Percentiles rank a stretch among this genome's conserved stretches.
Conservation (phyloP, 2,888 invertebrate genomes). For the Phortica okadai region DNA sequence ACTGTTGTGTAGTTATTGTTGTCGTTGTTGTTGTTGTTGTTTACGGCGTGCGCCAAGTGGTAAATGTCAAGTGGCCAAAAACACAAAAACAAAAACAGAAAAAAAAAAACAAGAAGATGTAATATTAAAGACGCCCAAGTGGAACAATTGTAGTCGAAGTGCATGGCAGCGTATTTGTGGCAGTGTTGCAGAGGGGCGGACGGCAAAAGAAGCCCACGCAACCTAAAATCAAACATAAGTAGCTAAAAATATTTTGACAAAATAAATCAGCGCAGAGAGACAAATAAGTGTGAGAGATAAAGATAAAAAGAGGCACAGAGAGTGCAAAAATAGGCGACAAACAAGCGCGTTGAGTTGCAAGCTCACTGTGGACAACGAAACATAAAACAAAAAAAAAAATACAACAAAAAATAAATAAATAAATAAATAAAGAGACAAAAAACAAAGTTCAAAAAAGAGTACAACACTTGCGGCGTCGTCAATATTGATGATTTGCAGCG, state of each 20-base stretch:
- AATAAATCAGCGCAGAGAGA: constrained; percentile 37
- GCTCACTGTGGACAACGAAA: constrained; percentile 36
- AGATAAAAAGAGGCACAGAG: no score
- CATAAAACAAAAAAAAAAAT: background rate
- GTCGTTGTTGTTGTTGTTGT: background rate
- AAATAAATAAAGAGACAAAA: background rate
- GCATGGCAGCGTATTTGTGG: background rate
- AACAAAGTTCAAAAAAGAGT: background rate
- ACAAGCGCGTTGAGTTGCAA: constrained; percentile 45
- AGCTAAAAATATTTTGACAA: constrained; percentile 38
- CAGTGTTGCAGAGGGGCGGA: background rate
- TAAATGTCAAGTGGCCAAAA: constrained; percentile 28
- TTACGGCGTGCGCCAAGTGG: background rate
- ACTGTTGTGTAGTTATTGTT: background rate
- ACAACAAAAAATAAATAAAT: background rate
- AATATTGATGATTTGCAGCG: no score
- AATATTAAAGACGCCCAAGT: background rate
- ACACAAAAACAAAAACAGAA: background rate
- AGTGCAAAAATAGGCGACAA: background rate
- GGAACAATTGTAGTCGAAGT: background rate
- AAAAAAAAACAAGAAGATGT: background rate
- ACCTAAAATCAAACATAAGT: constrained; percentile 3
- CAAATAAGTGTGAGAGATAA: no score
- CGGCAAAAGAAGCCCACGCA: background rate
- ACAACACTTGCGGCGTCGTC: background rate